Evolutionary conservation across 1,140 invertebrate species (phyloP), one percentile per base, ranked within the genome.

Genomic region (Episyrphus balteatus): DNA sequence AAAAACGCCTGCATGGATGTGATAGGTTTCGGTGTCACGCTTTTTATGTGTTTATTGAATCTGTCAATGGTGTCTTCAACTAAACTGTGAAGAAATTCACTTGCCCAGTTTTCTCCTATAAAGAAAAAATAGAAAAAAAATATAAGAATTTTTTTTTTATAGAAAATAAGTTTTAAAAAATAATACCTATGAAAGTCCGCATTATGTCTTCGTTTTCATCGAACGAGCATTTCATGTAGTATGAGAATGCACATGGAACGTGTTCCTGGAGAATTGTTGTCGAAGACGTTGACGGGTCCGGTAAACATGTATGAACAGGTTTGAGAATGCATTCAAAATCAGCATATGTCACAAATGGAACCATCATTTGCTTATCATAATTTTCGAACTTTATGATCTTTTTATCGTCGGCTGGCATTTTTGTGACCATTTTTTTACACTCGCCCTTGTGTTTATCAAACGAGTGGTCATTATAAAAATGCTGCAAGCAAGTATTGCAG

Each of bases 281-380:
- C 42, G 34, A 34, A 33, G 17, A 46, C 7, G 3, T 33, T 33
- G 37, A 7, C 2, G 17, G 13, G 26, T 50, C 32, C 19, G 36
- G 49, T 39, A 21, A 10, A 38, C 30, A 46, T 2, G 6, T 39
- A 12, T 39, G 21, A 21, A 47, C 32, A 43, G 45, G 11, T 40
- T 55, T 32, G n/a, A 58, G 51, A 31, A 61, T 34, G 39, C 55
- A 57, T 58, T 69, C 60, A 38, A 64, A 57, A 56, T 67, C 59
- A 19, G 55, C 57, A 55, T 66, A 64, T 42, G 64, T 54, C 18
- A 58, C 49, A 50, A 64, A 63, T 30, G 61, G 60, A 26, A 54
- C 46, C 15, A 50, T 46, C 11, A 34, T 41, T 48, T 44, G 50
- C n/a, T n/a, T n/a, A n/a, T n/a, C n/a, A n/a, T n/a, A n/a, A 49